Percentiles rank a stretch among this genome's conserved stretches.
Evolutionary conservation across 2,888 invertebrate species (phyloP).

Genomic region (Parascotia fuliginaria): DNA sequence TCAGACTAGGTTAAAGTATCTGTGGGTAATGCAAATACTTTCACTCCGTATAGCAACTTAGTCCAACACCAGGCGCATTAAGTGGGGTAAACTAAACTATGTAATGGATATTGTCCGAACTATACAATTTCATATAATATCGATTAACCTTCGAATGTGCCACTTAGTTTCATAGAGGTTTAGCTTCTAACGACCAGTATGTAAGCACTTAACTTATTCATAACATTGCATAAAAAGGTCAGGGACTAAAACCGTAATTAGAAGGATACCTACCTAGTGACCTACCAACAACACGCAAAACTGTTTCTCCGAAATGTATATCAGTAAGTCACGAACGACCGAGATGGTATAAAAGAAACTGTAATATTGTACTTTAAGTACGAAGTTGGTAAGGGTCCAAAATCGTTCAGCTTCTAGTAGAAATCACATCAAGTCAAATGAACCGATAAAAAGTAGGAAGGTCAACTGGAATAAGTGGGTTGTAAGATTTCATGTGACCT

Average conservation of each 20-base stretch:
- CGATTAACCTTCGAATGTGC: background rate
- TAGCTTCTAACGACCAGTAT: constrained; percentile 9
- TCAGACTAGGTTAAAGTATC: no score
- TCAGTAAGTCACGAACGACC: constrained; percentile 24
- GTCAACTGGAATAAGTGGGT: constrained; percentile 15
- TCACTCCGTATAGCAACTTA: no score
- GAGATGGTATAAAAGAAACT: constrained; percentile 3
- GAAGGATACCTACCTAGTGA: no score
- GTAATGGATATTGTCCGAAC: background rate
- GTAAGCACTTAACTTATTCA: constrained; percentile 4
- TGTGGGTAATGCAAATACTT: no score
- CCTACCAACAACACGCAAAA: constrained; percentile 32
- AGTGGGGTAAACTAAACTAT: background rate
- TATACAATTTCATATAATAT: background rate
- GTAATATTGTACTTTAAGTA: background rate
- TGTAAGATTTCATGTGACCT: constrained; percentile 27
- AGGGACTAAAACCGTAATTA: constrained; percentile 22
- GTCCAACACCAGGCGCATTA: no score
- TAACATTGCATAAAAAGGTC: constrained; percentile 26
- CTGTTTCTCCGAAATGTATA: constrained; percentile 29
- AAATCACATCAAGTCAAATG: constrained; percentile 14
- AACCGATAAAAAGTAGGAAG: constrained; percentile 28
- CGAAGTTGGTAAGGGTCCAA: constrained; percentile 7
- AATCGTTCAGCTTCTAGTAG: constrained; percentile 9
- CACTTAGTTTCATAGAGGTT: constrained; percentile 1